Evolutionary conservation across 2,113 vertebrate genomes (phyloP), one percentile per base, ranked within the genome.

Genomic region (Canis aureus): DNA sequence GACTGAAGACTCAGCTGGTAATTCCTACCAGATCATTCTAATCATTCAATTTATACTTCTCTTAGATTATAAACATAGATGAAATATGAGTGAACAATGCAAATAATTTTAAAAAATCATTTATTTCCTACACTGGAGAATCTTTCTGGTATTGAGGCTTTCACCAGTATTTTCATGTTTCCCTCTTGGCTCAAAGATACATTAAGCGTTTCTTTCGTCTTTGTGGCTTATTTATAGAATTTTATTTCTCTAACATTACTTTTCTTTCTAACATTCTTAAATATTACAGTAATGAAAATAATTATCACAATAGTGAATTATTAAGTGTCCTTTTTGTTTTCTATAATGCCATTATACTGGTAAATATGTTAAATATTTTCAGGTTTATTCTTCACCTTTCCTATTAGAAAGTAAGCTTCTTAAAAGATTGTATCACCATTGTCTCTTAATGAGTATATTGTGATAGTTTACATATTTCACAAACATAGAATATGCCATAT

Each of bases 341-440:
- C 57, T 89, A 7, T 84, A 27, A 81, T 89, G 3, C 20, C 27
- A 62, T 81, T 92, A 69, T 81, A 9, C 11, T 59, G 62, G n/a
- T 76, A 49, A 86, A 91, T 57, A n/a, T 59, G 22, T 81, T 85
- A 51, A 74, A 9, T 81, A 81, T 85, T 92, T 95, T 86, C 11
- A 89, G 53, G n/a, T 69, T 76, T 85, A 78, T 83, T 78, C 95
- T 57, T 87, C 55, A 55, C n/a, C 6, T 69, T 19, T 85, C 32
- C 35, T 89, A 5, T 81, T 80, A 62, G 59, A 92, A 81, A 90
- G 8, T 79, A 89, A 94, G 19, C 35, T 73, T 96, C 17, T 73
- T 66, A 96, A 93, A 93, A 79, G 17, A 1, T 79, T 88, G 32
- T 95, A 74, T 95, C 22, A 84, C 32, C 17, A 57, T 93, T 93